These are phyloP conservation scores for Anas capensis DNA, from an alignment of 2,797 vertebrate genomes.

Conservation along the genomic window DNA sequence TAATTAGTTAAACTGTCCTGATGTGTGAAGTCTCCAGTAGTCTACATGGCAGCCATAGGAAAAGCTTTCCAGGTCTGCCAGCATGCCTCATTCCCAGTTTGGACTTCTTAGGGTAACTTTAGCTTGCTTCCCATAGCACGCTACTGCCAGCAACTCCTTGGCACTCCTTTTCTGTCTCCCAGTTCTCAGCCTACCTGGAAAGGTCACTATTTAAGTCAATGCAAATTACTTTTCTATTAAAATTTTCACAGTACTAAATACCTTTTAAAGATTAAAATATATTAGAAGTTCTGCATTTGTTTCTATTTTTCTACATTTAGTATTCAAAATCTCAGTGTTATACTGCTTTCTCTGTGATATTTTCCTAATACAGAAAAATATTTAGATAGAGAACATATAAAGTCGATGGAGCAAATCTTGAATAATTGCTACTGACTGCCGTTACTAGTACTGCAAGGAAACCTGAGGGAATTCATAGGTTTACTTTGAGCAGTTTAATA, in stretches of 20 bases:
- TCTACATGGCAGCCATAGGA: background rate
- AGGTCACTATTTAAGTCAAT: background rate
- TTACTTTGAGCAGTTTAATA: background rate
- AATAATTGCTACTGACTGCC: background rate
- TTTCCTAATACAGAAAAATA: slow-evolving; percentile 16
- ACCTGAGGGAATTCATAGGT: background rate
- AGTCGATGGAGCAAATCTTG: background rate
- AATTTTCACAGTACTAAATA: background rate
- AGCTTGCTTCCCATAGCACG: background rate
- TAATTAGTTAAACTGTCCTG: background rate
- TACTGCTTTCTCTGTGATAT: background rate
- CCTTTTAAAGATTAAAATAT: background rate
- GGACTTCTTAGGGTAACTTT: background rate
- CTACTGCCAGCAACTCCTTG: background rate
- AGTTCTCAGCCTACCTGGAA: slow-evolving; percentile 3
- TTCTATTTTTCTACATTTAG: background rate
- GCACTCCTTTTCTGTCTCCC: background rate
- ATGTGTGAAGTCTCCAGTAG: background rate
- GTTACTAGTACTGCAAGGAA: background rate
- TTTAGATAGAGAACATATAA: slow-evolving; percentile 3
- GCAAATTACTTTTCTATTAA: background rate
- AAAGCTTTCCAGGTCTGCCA: background rate
- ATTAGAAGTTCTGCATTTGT: background rate
- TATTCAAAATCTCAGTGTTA: background rate
- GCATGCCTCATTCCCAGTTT: rapidly evolving